Evolutionary conservation across 2,113 vertebrate genomes (phyloP).

Genomic region (Raja brachyura): DNA sequence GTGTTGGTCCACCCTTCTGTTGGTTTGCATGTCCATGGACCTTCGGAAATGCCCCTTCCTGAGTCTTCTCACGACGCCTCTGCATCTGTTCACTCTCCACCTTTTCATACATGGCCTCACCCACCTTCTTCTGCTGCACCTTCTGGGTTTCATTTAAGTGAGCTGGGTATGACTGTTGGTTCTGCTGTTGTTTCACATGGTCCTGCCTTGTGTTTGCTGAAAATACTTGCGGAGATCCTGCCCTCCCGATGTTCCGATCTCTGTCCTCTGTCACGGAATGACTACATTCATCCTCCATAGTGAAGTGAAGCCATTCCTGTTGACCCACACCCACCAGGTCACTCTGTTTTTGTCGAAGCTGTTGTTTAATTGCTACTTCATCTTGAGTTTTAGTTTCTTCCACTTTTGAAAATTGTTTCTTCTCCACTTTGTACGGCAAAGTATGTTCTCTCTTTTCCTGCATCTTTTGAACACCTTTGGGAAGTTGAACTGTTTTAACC

Average conservation of each 20-base stretch:
- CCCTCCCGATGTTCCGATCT: background rate
- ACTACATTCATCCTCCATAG: background rate
- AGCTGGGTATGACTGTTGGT: background rate
- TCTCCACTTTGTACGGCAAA: slow-evolving; percentile 46
- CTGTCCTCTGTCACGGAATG: background rate
- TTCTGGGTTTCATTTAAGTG: background rate
- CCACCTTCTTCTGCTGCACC: background rate
- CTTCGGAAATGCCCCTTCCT: slow-evolving; percentile 43
- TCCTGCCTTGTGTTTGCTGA: too few species aligned
- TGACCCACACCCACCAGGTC: background rate
- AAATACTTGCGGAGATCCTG: background rate
- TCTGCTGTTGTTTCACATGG: background rate
- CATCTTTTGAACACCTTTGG: slow-evolving; percentile 43
- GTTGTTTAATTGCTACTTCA: background rate
- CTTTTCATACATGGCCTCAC: background rate
- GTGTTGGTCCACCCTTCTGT: slow-evolving; percentile 40
- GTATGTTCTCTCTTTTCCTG: slow-evolving; percentile 52
- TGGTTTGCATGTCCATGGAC: slow-evolving; percentile 43
- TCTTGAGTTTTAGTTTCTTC: background rate
- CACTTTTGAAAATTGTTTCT: background rate
- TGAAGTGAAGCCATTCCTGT: background rate
- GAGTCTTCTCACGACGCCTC: background rate
- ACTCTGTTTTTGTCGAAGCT: slow-evolving; percentile 3
- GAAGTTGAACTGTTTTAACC: slow-evolving; percentile 63
- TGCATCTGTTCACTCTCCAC: background rate